Evolutionary conservation across 1,140 invertebrate genomes (phyloP).

Genomic region (Papilio helenus): DNA sequence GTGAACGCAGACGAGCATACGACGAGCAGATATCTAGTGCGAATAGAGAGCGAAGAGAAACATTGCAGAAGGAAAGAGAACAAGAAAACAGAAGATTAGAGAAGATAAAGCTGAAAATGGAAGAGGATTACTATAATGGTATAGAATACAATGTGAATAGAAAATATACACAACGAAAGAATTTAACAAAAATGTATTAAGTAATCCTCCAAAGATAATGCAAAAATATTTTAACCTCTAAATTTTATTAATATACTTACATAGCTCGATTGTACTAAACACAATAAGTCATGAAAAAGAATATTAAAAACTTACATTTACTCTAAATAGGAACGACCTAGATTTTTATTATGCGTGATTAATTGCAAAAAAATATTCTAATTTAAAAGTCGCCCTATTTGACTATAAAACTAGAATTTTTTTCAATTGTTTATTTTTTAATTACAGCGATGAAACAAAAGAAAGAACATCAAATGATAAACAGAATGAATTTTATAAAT

Average conservation of each 20-base stretch:
- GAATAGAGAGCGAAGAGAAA: constrained; percentile 59
- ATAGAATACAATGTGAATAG: neutral
- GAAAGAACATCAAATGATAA: constrained; percentile 63
- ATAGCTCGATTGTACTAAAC: neutral
- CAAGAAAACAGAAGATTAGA: constrained; percentile 68
- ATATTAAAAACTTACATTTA: constrained; percentile 10
- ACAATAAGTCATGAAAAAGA: neutral
- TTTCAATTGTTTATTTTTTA: neutral
- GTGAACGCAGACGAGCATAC: constrained; percentile 62
- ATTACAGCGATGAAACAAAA: constrained; percentile 68
- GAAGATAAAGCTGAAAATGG: constrained; percentile 70
- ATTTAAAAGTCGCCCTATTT: constrained; percentile 1
- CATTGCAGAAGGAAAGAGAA: constrained; percentile 61
- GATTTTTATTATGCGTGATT: neutral
- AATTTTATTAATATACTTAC: too few species aligned
- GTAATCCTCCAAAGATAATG: too few species aligned
- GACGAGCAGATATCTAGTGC: constrained; percentile 73
- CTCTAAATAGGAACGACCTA: neutral
- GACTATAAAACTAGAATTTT: neutral
- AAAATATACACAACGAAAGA: too few species aligned
- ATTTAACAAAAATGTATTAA: too few species aligned
- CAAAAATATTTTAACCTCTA: too few species aligned
- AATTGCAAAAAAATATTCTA: neutral
- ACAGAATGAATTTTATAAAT: constrained; percentile 66
- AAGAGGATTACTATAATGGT: constrained; percentile 73